A percentile compares a stretch with the other conserved stretches of the same genome.
phyloP scores from a whole-genome alignment of 2,888 invertebrate species.

The Ophonus ardosiacus region DNA sequence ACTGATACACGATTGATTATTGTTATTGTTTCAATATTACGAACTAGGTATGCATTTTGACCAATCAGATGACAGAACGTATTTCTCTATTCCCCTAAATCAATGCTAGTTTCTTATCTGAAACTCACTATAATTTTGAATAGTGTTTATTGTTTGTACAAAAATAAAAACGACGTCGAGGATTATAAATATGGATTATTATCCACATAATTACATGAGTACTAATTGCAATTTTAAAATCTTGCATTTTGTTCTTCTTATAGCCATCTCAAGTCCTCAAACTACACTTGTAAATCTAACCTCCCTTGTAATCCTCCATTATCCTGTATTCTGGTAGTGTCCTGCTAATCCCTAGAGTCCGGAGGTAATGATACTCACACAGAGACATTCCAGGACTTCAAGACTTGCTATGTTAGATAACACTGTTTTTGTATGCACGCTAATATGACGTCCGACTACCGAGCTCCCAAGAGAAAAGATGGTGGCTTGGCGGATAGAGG shows the following conservation, averaged over 20 bases:
- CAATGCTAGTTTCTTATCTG: too few species aligned
- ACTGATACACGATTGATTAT: too few species aligned
- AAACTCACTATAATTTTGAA: too few species aligned
- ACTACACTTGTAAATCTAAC: neutral
- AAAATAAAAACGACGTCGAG: too few species aligned
- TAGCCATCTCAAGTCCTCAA: neutral
- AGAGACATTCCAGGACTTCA: neutral
- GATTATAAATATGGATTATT: too few species aligned
- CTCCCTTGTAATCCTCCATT: neutral
- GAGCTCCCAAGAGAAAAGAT: neutral
- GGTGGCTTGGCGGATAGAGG: neutral
- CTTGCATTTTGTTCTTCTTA: neutral
- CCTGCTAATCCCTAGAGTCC: neutral
- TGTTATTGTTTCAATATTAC: too few species aligned
- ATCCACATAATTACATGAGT: too few species aligned
- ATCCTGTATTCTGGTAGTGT: neutral
- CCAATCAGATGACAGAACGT: too few species aligned
- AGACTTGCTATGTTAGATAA: neutral
- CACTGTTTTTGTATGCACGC: neutral
- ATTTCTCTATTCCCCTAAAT: too few species aligned
- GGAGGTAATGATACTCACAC: neutral
- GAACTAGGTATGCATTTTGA: too few species aligned
- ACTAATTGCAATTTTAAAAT: neutral
- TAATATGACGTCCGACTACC: neutral
- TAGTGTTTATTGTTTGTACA: too few species aligned